Evolutionary conservation across 2,113 vertebrate species (phyloP).

Genomic region (Percina caprodes): DNA sequence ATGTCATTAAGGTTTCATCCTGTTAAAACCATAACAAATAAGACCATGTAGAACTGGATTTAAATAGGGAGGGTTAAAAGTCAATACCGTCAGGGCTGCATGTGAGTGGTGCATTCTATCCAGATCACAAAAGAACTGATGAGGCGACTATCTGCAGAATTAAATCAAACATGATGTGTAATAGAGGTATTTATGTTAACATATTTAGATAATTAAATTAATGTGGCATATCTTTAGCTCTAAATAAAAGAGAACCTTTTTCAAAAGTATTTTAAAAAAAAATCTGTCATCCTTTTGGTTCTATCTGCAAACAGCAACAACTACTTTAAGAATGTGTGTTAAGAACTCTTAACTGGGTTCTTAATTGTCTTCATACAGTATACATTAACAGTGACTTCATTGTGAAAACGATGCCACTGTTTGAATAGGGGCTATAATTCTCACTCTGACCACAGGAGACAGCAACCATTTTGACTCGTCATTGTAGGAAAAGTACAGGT

Average conservation of each 20-base stretch:
- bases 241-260: neutral
- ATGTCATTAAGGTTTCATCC: neutral
- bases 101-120: neutral
- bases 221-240: neutral
- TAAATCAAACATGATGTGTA: slow-evolving; percentile 5
- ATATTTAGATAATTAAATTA: slow-evolving; percentile 2
- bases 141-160: neutral
- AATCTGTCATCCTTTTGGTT: neutral
- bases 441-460: neutral
- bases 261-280: too few relatives aligned
- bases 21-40: slow-evolving; percentile 7
- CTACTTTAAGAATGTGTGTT: slow-evolving; percentile 12
- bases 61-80: slow-evolving; percentile 3
- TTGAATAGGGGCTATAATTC: neutral
- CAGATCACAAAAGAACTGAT: neutral
- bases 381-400: neutral
- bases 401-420: neutral
- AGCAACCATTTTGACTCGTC: neutral
- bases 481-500: neutral
- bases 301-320: slow-evolving; percentile 10
- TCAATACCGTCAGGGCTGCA: slow-evolving; percentile 14
- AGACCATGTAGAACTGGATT: slow-evolving; percentile 1
- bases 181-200: slow-evolving; percentile 22
- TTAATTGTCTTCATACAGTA: neutral
- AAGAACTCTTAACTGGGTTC: slow-evolving; percentile 5